A percentile compares a stretch with the other conserved stretches of the same genome.
Evolutionary conservation across 1,140 invertebrate species (phyloP).

Genomic region (Zophobas atratus): DNA sequence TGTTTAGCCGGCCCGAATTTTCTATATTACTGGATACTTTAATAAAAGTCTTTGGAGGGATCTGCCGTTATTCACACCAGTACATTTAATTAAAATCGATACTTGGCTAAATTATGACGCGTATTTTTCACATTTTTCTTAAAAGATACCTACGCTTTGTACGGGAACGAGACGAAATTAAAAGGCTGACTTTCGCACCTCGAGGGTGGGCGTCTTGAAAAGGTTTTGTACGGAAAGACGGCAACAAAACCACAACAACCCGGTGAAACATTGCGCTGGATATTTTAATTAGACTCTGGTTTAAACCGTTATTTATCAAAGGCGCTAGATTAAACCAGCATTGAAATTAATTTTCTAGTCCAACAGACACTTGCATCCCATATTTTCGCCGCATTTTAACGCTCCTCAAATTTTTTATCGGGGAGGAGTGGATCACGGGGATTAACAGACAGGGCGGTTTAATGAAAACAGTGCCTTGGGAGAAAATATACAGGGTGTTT

Average conservation of each 20-base stretch:
- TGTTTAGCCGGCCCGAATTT: slow-evolving; percentile 15
- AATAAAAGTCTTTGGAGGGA: slow-evolving; percentile 11
- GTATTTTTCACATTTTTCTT: too few relatives aligned
- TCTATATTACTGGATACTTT: slow-evolving; percentile 13
- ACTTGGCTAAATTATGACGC: background rate
- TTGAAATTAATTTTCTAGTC: slow-evolving; percentile 32
- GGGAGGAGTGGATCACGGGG: too few relatives aligned
- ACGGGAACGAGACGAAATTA: background rate
- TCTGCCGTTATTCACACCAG: background rate
- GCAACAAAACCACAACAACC: slow-evolving; percentile 40
- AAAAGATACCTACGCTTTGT: background rate
- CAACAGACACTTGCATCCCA: slow-evolving; percentile 19
- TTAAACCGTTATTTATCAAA: slow-evolving; percentile 43
- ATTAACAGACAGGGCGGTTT: too few relatives aligned
- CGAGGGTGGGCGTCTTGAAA: background rate
- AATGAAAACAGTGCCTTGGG: too few relatives aligned
- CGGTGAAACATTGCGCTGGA: slow-evolving; percentile 32
- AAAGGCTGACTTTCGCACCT: slow-evolving; percentile 10
- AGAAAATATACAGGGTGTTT: too few relatives aligned
- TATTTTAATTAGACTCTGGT: slow-evolving; percentile 42
- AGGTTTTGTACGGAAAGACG: slow-evolving; percentile 22
- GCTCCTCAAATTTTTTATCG: too few relatives aligned
- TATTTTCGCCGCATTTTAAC: background rate
- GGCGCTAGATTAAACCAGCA: slow-evolving; percentile 39
- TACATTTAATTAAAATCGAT: slow-evolving; percentile 8